These are phyloP conservation scores for Alfaro cultratus DNA, from an alignment of 2,797 vertebrate genomes.

Conservation along the genomic window DNA sequence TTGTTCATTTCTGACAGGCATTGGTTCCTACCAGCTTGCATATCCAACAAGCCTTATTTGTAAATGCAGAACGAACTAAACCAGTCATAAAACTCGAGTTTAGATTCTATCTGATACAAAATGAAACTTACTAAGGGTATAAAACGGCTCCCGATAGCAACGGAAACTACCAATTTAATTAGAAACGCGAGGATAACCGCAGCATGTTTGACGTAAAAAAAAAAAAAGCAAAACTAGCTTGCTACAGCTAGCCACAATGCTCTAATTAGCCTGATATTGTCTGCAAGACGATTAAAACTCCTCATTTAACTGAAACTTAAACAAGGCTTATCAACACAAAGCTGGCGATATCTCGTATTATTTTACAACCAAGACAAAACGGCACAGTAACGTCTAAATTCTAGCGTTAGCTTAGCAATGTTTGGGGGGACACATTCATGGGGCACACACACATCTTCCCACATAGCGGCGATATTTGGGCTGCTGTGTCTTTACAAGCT, in stretches of 20 bases:
- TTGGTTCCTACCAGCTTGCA: background rate
- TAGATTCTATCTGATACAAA: background rate
- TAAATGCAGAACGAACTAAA: background rate
- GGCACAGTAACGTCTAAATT: background rate
- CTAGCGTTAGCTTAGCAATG: conserved; percentile 55
- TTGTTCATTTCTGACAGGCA: background rate
- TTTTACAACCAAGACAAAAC: background rate
- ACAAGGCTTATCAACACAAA: background rate
- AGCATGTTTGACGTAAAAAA: background rate
- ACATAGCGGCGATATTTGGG: conserved; percentile 8
- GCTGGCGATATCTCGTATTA: background rate
- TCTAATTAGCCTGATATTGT: background rate
- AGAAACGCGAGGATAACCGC: background rate
- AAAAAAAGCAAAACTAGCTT: background rate
- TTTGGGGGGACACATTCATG: conserved; percentile 67
- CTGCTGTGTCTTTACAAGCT: accelerated
- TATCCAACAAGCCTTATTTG: background rate
- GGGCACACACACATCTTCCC: conserved; percentile 41
- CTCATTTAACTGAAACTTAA: background rate
- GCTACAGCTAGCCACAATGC: background rate
- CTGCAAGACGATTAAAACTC: background rate
- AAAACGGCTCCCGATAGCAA: background rate
- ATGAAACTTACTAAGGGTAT: background rate
- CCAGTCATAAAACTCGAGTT: background rate
- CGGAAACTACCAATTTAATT: background rate